Evolutionary conservation across 2,113 vertebrate genomes (phyloP).

Genomic region (Casuarius casuarius): DNA sequence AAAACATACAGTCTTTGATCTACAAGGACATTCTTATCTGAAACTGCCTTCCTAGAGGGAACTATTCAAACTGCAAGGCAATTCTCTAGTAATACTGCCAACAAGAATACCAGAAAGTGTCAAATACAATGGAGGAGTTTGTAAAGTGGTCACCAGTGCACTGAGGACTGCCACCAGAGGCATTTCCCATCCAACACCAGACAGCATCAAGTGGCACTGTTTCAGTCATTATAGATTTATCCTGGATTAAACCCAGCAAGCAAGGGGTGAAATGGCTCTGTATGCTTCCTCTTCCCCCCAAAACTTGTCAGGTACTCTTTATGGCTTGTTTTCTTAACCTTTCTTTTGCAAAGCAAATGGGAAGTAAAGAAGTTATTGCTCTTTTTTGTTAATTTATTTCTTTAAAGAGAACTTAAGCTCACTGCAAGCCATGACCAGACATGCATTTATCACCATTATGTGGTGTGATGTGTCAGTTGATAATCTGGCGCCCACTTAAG

Average conservation of each 20-base stretch:
- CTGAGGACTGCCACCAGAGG: background rate
- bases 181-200: background rate
- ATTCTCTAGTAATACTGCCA: background rate
- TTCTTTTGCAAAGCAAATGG: background rate
- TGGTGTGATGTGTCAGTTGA: conserved; percentile 46
- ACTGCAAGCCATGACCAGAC: background rate
- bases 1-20: background rate
- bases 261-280: background rate
- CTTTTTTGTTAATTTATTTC: background rate
- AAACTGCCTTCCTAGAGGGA: background rate
- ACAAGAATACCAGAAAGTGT: background rate
- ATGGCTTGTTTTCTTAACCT: background rate
- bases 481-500: conserved; percentile 40
- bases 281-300: background rate
- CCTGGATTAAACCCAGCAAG: background rate
- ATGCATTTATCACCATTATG: background rate
- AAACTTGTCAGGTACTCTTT: background rate
- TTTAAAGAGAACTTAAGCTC: background rate
- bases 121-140: background rate
- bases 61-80: background rate
- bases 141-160: background rate
- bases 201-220: background rate
- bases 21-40: background rate
- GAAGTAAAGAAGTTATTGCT: background rate
- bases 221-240: background rate